These are phyloP conservation scores for Rhodinocichla rosea DNA, from an alignment of 2,113 vertebrate genomes.

Conservation along the genomic window DNA sequence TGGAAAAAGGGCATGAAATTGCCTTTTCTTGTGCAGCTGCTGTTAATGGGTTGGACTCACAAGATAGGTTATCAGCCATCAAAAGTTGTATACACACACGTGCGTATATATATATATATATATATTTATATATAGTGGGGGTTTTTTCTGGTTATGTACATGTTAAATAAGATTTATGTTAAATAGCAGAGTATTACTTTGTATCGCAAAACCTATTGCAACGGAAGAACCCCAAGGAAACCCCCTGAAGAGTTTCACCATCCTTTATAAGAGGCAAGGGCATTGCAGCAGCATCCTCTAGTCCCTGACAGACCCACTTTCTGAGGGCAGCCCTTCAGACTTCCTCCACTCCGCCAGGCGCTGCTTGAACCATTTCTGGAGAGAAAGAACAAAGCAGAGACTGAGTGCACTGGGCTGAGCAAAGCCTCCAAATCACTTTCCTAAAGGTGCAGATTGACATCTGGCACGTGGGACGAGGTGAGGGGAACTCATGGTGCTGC, in stretches of 20 bases:
- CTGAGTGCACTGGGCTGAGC: background rate
- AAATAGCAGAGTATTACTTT: constrained; percentile 67
- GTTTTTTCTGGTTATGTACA: constrained; percentile 64
- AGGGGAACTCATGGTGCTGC: background rate
- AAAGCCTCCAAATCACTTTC: fast-evolving
- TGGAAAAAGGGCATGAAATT: background rate
- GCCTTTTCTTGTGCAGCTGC: background rate
- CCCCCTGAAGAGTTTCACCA: background rate
- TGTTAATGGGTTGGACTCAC: background rate
- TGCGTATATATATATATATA: background rate
- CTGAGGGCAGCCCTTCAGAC: constrained; percentile 88
- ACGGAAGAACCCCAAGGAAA: constrained; percentile 1
- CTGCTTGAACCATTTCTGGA: constrained; percentile 90
- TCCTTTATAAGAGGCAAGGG: background rate
- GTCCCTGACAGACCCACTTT: constrained; percentile 88
- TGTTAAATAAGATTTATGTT: constrained; percentile 65
- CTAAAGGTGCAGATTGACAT: background rate
- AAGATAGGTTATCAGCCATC: background rate
- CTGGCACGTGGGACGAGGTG: fast-evolving
- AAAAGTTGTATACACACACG: background rate
- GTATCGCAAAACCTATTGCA: constrained; percentile 37
- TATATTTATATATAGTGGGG: background rate
- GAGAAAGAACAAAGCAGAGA: background rate
- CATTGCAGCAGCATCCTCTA: constrained; percentile 4
- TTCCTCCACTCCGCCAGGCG: constrained; percentile 88